A percentile compares a stretch with the other conserved stretches of the same genome.
phyloP scores from a whole-genome alignment of 30 jellyfish, hydroid and myxozoan species.

The Cassiopea xamachana region DNA sequence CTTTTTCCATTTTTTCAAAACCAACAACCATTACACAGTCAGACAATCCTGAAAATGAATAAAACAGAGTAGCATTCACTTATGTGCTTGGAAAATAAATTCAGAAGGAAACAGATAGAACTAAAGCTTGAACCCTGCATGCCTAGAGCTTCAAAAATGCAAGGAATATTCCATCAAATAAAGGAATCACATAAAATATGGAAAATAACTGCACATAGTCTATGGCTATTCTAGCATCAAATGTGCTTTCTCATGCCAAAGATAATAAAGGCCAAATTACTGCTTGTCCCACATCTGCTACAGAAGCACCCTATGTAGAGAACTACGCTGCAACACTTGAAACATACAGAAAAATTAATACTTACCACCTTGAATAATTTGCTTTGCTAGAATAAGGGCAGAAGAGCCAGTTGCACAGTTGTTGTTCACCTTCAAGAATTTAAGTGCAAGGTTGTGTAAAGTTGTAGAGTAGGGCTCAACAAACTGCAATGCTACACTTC shows the following conservation, averaged over 20 bases:
- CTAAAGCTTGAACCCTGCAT: no score
- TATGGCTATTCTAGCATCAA: no score
- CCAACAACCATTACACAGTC: constrained; percentile 94
- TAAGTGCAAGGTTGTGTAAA: background rate
- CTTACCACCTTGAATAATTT: constrained; percentile 90
- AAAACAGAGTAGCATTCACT: background rate
- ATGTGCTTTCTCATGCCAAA: no score
- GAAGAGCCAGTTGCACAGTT: constrained; percentile 98
- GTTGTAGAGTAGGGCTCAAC: no score
- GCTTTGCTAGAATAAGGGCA: constrained; percentile 93
- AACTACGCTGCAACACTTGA: constrained; percentile 10
- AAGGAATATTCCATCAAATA: no score
- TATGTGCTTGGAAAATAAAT: background rate
- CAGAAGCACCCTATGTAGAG: no score
- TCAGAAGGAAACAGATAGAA: background rate
- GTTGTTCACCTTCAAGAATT: constrained; percentile 79
- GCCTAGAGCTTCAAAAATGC: no score
- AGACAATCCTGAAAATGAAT: constrained; percentile 61
- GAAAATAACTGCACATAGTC: no score
- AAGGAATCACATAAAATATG: no score
- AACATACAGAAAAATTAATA: background rate
- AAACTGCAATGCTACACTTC: no score
- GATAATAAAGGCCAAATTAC: no score
- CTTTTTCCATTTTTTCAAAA: constrained; percentile 93
- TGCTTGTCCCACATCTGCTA: no score